Evolutionary conservation across 1,140 invertebrate species (phyloP).

Genomic region (Cotesia typhae): DNA sequence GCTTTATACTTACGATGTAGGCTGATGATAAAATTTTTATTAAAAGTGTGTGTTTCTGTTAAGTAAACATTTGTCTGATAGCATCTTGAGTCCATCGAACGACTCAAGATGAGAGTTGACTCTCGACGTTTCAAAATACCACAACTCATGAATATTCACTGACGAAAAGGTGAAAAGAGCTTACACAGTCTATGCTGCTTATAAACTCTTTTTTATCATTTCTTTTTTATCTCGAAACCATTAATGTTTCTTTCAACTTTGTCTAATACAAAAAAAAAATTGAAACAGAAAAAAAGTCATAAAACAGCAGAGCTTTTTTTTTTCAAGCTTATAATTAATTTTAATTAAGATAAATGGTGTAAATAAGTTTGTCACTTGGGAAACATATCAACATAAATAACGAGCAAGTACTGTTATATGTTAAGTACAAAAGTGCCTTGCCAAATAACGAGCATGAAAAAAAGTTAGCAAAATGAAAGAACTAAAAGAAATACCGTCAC

Average conservation of each 20-base stretch:
- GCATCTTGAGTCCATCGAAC: conserved; percentile 33
- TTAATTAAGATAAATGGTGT: conserved; percentile 1
- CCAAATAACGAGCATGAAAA: neutral
- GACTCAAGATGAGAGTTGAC: neutral
- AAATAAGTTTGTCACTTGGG: conserved; percentile 8
- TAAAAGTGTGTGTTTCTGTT: conserved; percentile 25
- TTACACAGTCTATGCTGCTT: neutral
- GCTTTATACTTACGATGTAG: conserved; percentile 18
- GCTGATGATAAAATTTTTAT: conserved; percentile 7
- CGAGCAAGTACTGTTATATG: too few species aligned
- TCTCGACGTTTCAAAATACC: neutral
- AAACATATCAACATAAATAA: too few species aligned
- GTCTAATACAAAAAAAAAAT: neutral
- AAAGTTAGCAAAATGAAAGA: conserved; percentile 7
- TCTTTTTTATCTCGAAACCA: neutral
- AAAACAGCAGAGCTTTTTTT: neutral
- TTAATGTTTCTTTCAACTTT: too few species aligned
- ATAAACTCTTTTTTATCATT: neutral
- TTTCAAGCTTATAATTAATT: neutral
- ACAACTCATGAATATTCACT: conserved; percentile 24
- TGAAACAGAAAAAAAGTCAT: too few species aligned
- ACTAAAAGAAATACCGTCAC: neutral
- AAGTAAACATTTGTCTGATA: conserved; percentile 31
- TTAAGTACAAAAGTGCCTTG: conserved; percentile 3
- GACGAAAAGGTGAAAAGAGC: conserved; percentile 1